phyloP scores from a whole-genome alignment of 2,113 vertebrate species.

The Mandrillus leucophaeus region DNA sequence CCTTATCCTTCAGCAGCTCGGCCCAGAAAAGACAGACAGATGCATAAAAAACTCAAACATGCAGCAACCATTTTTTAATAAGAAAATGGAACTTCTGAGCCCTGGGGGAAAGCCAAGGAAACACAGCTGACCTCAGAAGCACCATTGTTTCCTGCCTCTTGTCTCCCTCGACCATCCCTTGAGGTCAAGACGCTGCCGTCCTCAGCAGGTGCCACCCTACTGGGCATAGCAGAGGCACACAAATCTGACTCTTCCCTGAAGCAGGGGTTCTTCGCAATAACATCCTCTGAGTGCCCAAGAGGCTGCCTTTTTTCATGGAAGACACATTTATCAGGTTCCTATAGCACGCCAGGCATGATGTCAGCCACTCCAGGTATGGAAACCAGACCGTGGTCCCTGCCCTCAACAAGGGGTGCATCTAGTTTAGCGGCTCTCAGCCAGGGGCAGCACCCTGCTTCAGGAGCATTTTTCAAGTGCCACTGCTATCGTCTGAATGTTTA shows the following conservation, averaged over 20 bases:
- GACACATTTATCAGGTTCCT: not conserved
- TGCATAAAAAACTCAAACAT: not conserved
- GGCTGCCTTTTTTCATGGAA: not conserved
- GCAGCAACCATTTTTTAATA: not conserved
- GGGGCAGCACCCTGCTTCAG: fast-evolving
- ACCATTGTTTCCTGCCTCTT: fast-evolving
- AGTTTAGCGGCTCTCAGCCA: not conserved
- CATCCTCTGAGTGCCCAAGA: not conserved
- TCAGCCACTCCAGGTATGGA: fast-evolving
- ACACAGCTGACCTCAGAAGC: not conserved
- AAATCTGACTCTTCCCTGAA: not conserved
- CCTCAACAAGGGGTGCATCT: not conserved
- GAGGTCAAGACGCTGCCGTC: not conserved
- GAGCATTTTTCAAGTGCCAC: not conserved
- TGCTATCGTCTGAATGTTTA: not conserved
- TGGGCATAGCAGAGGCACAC: no score
- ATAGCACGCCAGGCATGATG: fast-evolving
- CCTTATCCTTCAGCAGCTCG: not conserved
- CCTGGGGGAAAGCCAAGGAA: not conserved
- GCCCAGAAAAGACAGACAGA: not conserved
- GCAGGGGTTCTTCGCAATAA: fast-evolving
- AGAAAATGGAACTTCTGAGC: not conserved
- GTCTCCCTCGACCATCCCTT: fast-evolving
- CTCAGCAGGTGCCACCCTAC: not conserved
- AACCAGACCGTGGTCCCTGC: not conserved